Evolutionary conservation across 2,888 invertebrate species (phyloP), one percentile per base, ranked within the genome.

Genomic region (Blastobasis lacticolella): DNA sequence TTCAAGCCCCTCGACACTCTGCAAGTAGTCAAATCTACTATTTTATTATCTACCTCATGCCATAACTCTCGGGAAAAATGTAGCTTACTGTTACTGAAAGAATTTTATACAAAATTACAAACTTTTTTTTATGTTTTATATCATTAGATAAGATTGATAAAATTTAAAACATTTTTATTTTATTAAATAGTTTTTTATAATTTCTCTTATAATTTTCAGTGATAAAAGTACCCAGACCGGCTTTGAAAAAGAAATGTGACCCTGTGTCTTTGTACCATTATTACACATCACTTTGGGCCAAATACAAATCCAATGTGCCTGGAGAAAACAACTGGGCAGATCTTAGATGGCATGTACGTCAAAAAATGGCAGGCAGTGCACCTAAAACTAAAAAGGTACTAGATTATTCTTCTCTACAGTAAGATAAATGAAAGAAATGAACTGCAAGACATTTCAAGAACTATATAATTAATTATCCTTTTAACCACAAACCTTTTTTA

Each of bases 251-350:
- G 58, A 91, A 90, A 73, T 89, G 89, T 72, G 95, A 95, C 72
- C 94, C 95, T 10, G 95, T 95, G 0, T 88, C 92, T 10, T 78
- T 94, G 10, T 95, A 94, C 67, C 94, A 95, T 60, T 91, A 93
- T 62, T 95, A 95, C 68, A 91, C 92, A 61, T 85, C 90, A 40
- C 84, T 92, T 62, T 95, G 95, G 95, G 90, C 91, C 36, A 91
- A 92, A 65, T 91, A 93, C 57, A 93, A 93, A 64, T 59, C 83
- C 0, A 89, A 90, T 74, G 90, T 95, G 38, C 95, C 95, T 0
- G 95, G 94, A 6, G 93, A 94, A 73, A 91, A 92, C 61, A 80
- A 90, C 52, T 92, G 93, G 80, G 73, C 90, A 0, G 91, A 92
- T 40, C 69, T 94, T 36, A 89, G 95, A 56, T 94, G 93, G 93